These are phyloP conservation scores for Dromiciops gliroides DNA, from an alignment of 2,113 vertebrate species.

Conservation along the genomic window DNA sequence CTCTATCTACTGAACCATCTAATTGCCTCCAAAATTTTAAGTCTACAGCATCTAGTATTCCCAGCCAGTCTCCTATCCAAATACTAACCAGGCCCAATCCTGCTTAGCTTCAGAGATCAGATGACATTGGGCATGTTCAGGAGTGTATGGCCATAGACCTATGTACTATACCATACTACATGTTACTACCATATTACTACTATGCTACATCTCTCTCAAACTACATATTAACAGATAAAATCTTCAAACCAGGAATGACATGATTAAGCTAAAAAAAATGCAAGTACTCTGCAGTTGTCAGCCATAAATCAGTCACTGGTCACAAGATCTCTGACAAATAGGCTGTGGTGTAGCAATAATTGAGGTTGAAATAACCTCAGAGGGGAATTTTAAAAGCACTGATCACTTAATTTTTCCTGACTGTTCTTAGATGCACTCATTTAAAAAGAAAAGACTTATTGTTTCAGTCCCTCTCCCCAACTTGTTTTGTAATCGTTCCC, in stretches of 20 bases:
- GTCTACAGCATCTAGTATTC: neutral
- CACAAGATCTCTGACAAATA: neutral
- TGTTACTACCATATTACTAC: neutral
- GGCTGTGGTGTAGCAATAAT: conserved; percentile 45
- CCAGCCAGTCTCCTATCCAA: neutral
- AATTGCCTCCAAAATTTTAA: neutral
- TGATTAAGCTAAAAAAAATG: neutral
- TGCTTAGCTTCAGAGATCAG: neutral
- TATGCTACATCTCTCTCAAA: neutral
- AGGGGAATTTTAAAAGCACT: conserved; percentile 62
- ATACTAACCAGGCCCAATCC: neutral
- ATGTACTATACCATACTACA: neutral
- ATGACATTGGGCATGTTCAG: neutral
- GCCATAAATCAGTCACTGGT: neutral
- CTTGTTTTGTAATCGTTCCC: neutral
- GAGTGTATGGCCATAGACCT: neutral
- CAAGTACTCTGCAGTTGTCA: neutral
- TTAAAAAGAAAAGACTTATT: neutral
- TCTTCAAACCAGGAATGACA: neutral
- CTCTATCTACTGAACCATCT: neutral
- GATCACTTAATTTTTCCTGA: conserved; percentile 75
- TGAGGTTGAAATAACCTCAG: conserved; percentile 70
- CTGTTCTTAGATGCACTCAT: conserved; percentile 66
- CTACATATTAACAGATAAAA: neutral
- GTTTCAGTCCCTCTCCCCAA: neutral